Evolutionary conservation across 2,888 invertebrate species (phyloP).

Genomic region (Dorcus parallelipipedus): DNA sequence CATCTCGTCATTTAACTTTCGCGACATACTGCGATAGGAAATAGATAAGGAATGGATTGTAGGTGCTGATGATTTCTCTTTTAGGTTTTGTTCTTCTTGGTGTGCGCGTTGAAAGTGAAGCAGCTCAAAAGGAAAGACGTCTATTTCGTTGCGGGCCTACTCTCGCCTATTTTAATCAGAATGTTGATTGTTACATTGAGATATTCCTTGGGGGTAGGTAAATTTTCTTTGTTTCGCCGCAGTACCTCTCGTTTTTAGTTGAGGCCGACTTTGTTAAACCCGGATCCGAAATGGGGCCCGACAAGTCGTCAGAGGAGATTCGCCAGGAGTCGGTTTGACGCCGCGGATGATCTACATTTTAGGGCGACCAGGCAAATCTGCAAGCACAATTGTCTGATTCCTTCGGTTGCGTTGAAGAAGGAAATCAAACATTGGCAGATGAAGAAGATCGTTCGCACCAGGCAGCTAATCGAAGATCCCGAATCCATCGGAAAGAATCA

Average conservation of each 20-base stretch:
- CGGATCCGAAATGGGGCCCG: constrained; percentile 9
- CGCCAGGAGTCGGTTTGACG: constrained; percentile 13
- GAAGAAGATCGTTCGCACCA: not conserved
- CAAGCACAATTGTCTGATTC: constrained; percentile 9
- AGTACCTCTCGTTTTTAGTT: no score
- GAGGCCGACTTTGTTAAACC: no score
- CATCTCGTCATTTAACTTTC: no score
- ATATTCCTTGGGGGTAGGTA: constrained; percentile 15
- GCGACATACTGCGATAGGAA: no score
- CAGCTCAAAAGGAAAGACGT: no score
- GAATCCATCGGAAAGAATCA: no score
- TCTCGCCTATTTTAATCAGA: constrained; percentile 6
- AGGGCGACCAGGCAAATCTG: constrained; percentile 7
- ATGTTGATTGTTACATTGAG: constrained; percentile 5
- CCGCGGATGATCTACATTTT: constrained; percentile 12
- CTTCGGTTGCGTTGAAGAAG: constrained; percentile 12
- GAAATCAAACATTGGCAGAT: constrained; percentile 13
- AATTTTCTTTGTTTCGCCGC: not conserved
- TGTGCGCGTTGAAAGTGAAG: not conserved
- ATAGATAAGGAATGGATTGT: no score
- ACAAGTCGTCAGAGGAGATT: constrained; percentile 9
- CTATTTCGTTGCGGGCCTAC: no score
- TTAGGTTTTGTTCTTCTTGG: not conserved
- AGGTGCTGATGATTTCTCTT: not conserved
- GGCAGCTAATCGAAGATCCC: no score